Conservation (phyloP, 2,797 vertebrate genomes). For the Tarsius wallacei region DNA sequence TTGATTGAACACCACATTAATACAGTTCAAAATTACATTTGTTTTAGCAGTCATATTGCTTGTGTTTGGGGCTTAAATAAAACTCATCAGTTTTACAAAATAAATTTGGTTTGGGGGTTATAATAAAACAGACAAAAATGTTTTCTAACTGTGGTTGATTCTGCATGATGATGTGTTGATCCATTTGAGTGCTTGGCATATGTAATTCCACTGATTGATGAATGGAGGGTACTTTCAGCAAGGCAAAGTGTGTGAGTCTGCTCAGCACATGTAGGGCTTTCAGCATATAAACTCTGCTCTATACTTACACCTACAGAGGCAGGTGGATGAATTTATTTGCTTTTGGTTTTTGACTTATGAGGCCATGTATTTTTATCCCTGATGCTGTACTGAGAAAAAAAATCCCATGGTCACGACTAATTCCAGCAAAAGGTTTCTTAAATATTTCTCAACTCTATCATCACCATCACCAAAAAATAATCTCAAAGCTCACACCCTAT, state of each 20-base stretch:
- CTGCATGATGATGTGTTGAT: background rate
- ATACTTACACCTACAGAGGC: fast-evolving
- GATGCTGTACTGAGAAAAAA: background rate
- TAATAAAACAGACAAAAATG: background rate
- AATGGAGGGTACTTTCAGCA: background rate
- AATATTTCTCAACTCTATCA: background rate
- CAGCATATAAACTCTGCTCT: background rate
- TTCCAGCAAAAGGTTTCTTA: background rate
- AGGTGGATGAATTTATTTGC: background rate
- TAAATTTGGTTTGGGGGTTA: background rate
- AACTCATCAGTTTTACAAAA: background rate
- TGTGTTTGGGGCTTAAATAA: background rate
- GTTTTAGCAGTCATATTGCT: background rate
- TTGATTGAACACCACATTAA: background rate
- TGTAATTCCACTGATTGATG: background rate
- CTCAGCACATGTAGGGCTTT: background rate
- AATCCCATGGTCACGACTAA: background rate
- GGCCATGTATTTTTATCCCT: background rate
- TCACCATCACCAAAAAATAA: background rate
- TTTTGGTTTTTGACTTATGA: conserved; percentile 44
- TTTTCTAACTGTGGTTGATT: background rate
- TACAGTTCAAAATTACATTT: background rate
- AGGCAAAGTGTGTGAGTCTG: background rate
- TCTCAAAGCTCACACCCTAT: background rate
- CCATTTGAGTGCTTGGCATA: background rate